Evolutionary conservation across 2,113 vertebrate species (phyloP), one percentile per base, ranked within the genome.

Genomic region (Montifringilla adamsi): DNA sequence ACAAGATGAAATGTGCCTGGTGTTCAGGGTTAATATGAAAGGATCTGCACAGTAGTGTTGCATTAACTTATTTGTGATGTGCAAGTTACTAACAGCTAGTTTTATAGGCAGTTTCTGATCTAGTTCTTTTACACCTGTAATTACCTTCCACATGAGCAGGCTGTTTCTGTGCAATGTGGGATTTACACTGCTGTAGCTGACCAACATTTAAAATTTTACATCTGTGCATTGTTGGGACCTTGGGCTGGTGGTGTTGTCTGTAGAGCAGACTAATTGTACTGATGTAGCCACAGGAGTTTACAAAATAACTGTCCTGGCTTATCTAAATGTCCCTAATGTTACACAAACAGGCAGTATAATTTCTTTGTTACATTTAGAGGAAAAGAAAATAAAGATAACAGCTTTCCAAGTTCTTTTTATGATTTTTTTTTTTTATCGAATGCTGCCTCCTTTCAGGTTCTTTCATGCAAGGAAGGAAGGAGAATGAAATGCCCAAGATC

Each of bases 311-410:
- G 30, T 37, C 23, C 39, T 47, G 60, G 15, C 64, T 82, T 94
- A 89, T 74, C 87, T 66, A 56, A 94, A 87, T 37, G 33, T 62
- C 44, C 35, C 13, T 68, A 2, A 21, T 68, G 58, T 89, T 94
- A 16, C 11, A 22, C 31, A 72, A 58, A 33, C 52, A 75, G 60
- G 8, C 18, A 0, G 3, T 49, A 9, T 15, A 3, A 6, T 84
- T 77, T 52, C 46, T 58, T 77, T 56, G 23, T 53, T 64, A 18
- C 9, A 0, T 58, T 66, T 27, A 50, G 69, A 82, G 69, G 56
- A 63, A 84, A 87, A 76, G 39, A 12, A 84, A 93, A 84, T 74
- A 84, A 90, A 95, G 80, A 80, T 73, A 80, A 44, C 7, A 33
- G 39, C 4, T 53, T 74, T 78, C 43, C 20, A 58, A 47, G 24